Evolutionary conservation across 2,113 vertebrate species (phyloP).

Genomic region (Scolopax mira): DNA sequence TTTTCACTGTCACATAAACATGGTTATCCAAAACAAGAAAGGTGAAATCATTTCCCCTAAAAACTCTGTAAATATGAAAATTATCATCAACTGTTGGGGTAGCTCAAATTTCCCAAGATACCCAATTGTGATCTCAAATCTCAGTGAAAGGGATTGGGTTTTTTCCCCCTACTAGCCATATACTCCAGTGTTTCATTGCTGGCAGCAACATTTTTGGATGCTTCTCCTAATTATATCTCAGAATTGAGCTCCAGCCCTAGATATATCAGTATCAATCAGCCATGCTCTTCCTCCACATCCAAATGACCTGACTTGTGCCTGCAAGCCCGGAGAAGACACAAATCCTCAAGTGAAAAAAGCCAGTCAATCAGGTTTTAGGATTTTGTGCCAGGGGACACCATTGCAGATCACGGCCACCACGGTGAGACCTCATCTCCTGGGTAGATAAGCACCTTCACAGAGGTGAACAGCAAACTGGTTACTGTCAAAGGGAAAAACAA

Average conservation of each 20-base stretch:
- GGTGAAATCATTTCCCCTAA: background rate
- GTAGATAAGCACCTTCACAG: background rate
- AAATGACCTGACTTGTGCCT: background rate
- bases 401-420: background rate
- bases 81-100: background rate
- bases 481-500: background rate
- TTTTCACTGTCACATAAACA: background rate
- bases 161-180: background rate
- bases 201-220: background rate
- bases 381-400: background rate
- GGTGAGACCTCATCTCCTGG: background rate
- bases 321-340: background rate
- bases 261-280: background rate
- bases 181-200: background rate
- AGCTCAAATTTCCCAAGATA: background rate
- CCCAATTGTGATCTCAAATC: background rate
- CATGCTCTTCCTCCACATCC: background rate
- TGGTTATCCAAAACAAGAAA: background rate
- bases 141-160: background rate
- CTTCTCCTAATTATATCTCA: background rate
- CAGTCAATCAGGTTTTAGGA: background rate
- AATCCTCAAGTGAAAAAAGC: background rate
- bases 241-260: background rate
- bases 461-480: background rate
- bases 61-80: background rate